These are phyloP conservation scores for Argyrosomus japonicus DNA, from an alignment of 2,113 vertebrate species.

Conservation along the genomic window DNA sequence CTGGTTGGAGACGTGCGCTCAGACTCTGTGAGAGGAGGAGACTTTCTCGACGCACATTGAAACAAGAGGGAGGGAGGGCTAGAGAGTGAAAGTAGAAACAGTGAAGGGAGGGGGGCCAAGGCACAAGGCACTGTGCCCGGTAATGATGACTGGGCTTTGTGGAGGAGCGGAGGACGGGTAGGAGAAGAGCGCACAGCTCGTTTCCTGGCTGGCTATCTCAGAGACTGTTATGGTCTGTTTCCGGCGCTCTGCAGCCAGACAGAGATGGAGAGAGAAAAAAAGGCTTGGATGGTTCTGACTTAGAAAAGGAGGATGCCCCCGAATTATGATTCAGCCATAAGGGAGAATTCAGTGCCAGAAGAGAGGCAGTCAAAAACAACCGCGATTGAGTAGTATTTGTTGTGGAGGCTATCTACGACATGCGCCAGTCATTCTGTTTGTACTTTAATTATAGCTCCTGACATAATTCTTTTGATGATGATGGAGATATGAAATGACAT, in stretches of 20 bases:
- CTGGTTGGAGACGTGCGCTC: constrained; percentile 68
- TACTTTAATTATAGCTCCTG: constrained; percentile 53
- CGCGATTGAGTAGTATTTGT: constrained; percentile 39
- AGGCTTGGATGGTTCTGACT: constrained; percentile 42
- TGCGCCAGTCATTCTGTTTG: constrained; percentile 37
- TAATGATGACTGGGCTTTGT: constrained; percentile 76
- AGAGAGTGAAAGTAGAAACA: constrained; percentile 43
- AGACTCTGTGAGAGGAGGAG: constrained; percentile 68
- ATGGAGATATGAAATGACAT: constrained; percentile 30
- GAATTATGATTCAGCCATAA: constrained; percentile 69
- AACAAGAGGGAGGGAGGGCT: constrained; percentile 44
- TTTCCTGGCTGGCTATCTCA: constrained; percentile 66
- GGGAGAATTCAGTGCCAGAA: constrained; percentile 35
- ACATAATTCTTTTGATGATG: constrained; percentile 57
- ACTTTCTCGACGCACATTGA: constrained; percentile 63
- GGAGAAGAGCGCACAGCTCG: constrained; percentile 72
- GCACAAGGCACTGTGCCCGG: constrained; percentile 70
- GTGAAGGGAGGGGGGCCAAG: constrained; percentile 12
- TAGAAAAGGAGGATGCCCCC: constrained; percentile 70
- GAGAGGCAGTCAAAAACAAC: constrained; percentile 53
- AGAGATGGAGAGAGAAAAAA: constrained; percentile 30
- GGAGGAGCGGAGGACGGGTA: constrained; percentile 78
- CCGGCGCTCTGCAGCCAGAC: constrained; percentile 71
- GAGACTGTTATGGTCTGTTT: constrained; percentile 78
- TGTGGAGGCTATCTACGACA: constrained; percentile 51